Conservation (phyloP, 2,113 vertebrate species). For the Sphaerodactylus townsendi region DNA sequence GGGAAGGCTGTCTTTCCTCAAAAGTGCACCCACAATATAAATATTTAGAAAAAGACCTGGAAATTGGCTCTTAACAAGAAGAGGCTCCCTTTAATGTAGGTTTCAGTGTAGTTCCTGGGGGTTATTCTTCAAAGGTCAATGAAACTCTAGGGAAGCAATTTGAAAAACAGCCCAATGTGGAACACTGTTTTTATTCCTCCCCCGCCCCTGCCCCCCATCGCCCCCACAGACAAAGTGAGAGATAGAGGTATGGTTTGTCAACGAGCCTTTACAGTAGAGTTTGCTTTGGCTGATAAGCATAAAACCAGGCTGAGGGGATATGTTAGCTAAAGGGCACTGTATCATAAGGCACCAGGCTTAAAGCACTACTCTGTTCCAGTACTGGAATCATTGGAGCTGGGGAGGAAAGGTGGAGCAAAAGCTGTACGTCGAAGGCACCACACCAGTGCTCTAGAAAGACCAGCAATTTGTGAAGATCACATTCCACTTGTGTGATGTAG, state of each 20-base stretch:
- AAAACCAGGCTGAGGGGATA: not conserved
- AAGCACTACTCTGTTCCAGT: not conserved
- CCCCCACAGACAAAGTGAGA: not conserved
- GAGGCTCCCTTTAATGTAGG: not conserved
- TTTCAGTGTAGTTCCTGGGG: slow-evolving; percentile 29
- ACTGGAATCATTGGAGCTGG: no score
- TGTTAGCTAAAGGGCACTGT: not conserved
- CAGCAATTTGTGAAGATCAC: not conserved
- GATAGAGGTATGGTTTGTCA: not conserved
- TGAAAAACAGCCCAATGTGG: slow-evolving; percentile 33
- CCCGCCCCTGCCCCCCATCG: no score
- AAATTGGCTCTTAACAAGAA: slow-evolving; percentile 23
- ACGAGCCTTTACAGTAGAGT: not conserved
- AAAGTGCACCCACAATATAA: slow-evolving; percentile 48
- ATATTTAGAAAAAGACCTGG: slow-evolving; percentile 42
- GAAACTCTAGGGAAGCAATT: slow-evolving; percentile 41
- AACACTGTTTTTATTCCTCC: not conserved
- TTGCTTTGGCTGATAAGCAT: slow-evolving; percentile 22
- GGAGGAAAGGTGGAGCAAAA: no score
- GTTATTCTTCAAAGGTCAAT: slow-evolving; percentile 32
- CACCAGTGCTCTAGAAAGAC: not conserved
- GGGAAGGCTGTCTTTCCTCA: slow-evolving; percentile 24
- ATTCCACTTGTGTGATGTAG: not conserved
- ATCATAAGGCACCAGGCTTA: not conserved
- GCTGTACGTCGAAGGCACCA: no score